Percentiles rank a stretch among this genome's conserved stretches.
Evolutionary conservation across 2,797 vertebrate genomes (phyloP).

Genomic region (Acropternis orthonyx): DNA sequence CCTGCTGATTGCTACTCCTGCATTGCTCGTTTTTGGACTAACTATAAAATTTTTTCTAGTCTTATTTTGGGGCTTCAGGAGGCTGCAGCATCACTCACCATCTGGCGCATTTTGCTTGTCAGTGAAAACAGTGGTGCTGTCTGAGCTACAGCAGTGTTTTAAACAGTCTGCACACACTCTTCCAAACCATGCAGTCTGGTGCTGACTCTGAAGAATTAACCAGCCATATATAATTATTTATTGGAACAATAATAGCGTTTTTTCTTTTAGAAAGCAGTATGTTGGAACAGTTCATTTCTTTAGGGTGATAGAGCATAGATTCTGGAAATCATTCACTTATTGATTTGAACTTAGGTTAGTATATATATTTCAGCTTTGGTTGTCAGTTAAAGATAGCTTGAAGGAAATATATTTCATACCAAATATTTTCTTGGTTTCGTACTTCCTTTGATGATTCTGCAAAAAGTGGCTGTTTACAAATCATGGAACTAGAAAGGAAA

Average conservation of each 20-base stretch:
- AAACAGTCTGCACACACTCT: not conserved
- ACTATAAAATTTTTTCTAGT: not conserved
- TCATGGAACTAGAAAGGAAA: not conserved
- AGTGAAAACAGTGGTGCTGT: not conserved
- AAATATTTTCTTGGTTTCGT: not conserved
- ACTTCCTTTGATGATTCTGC: not conserved
- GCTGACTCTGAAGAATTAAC: not conserved
- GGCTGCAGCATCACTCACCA: not conserved
- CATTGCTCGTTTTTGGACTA: not conserved
- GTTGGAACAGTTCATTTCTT: constrained; percentile 4
- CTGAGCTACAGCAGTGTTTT: not conserved
- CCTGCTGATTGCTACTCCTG: not conserved
- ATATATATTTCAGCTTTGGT: not conserved
- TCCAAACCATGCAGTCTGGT: not conserved
- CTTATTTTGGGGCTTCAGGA: not conserved
- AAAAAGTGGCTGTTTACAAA: not conserved
- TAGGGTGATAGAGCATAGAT: not conserved
- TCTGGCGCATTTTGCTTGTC: not conserved
- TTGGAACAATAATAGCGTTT: not conserved
- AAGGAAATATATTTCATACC: not conserved
- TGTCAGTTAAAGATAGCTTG: not conserved
- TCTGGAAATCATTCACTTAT: constrained; percentile 31
- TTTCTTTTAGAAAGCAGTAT: constrained; percentile 31
- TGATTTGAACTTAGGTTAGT: not conserved
- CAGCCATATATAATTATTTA: constrained; percentile 17